A percentile compares a stretch with the other conserved stretches of the same genome.
Evolutionary conservation across 2,797 vertebrate species (phyloP).

Genomic region (Acridotheres tristis): DNA sequence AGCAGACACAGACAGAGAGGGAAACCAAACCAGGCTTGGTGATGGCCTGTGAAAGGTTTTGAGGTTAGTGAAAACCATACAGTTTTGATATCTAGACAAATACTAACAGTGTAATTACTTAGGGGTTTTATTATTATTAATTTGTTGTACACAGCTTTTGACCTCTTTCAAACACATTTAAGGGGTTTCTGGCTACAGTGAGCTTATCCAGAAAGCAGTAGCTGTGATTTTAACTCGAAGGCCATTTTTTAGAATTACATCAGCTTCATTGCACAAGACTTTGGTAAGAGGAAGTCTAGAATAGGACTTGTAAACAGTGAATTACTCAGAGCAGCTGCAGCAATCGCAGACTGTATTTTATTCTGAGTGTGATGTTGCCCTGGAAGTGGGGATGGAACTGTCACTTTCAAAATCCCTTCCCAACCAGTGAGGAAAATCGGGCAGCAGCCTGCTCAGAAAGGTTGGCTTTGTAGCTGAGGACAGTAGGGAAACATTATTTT

Average conservation of each 20-base stretch:
- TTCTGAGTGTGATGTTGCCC: neutral
- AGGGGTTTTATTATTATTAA: neutral
- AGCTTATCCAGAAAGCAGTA: neutral
- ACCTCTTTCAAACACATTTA: neutral
- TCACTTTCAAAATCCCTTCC: neutral
- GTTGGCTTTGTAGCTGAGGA: neutral
- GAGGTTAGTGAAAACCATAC: neutral
- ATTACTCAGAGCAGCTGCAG: slow-evolving; percentile 3
- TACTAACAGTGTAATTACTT: neutral
- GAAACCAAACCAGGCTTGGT: neutral
- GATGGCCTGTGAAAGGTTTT: neutral
- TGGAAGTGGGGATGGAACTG: neutral
- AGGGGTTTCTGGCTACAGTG: neutral
- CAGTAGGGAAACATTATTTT: neutral
- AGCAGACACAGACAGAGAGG: neutral
- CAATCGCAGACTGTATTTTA: neutral
- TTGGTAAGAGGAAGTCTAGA: neutral
- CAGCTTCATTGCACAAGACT: neutral
- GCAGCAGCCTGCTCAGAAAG: neutral
- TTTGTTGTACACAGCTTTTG: neutral
- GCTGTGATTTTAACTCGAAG: neutral
- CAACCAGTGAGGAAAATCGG: neutral
- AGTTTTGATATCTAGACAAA: neutral
- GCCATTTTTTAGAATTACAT: neutral
- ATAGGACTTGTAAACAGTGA: neutral